A percentile compares a stretch with the other conserved stretches of the same genome.
phyloP scores from a whole-genome alignment of 2,797 vertebrate genomes.

The Scarus forsteni region DNA sequence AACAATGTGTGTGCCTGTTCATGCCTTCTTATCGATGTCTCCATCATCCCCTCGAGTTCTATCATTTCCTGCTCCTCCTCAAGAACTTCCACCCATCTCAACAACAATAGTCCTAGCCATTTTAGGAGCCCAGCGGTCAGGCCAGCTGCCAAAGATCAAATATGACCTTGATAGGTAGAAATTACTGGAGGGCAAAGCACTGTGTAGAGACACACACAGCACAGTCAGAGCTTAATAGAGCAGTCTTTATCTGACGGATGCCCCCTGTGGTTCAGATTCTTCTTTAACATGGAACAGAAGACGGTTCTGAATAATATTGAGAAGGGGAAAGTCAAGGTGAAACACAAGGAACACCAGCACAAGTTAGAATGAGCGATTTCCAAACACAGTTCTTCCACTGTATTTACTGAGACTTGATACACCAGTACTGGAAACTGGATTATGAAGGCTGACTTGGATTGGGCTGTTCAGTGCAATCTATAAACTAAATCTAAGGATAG shows the following conservation, averaged over 20 bases:
- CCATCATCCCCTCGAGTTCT: constrained; percentile 35
- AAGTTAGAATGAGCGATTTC: no score
- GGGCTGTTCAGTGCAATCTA: no score
- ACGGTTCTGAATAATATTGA: neutral
- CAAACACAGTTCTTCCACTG: no score
- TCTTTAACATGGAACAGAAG: constrained; percentile 11
- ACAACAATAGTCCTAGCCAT: constrained; percentile 3
- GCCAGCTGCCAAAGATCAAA: constrained; percentile 6
- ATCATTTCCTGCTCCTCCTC: constrained; percentile 47
- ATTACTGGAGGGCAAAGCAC: neutral
- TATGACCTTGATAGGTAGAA: constrained; percentile 15
- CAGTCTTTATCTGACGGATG: constrained; percentile 16
- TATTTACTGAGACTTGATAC: no score
- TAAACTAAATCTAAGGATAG: no score
- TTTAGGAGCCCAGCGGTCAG: constrained; percentile 9
- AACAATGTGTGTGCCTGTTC: constrained; percentile 39
- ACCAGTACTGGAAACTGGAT: no score
- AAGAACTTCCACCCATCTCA: constrained; percentile 14
- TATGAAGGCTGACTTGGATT: no score
- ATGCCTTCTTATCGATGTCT: constrained; percentile 40
- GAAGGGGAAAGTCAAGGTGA: neutral
- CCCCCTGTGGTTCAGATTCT: neutral
- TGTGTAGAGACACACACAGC: neutral
- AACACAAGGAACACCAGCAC: neutral
- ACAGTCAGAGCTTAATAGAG: constrained; percentile 4